Evolutionary conservation across 2,888 invertebrate species (phyloP).

Genomic region (Melolontha melolontha): DNA sequence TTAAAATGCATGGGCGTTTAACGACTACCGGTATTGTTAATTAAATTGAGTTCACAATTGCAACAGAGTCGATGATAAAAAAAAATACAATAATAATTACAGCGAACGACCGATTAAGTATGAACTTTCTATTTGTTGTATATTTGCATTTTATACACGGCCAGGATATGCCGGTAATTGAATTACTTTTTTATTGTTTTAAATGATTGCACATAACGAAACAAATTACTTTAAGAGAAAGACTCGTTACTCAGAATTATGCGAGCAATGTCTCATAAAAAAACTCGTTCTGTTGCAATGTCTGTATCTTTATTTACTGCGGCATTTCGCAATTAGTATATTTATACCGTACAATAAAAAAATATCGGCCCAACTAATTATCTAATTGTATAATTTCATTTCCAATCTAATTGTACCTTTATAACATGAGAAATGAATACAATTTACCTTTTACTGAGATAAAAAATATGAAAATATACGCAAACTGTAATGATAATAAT

Average conservation of each 20-base stretch:
- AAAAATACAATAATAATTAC: constrained; percentile 3
- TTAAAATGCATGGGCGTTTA: constrained; percentile 7
- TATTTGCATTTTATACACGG: constrained; percentile 25
- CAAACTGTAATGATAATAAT: too few relatives aligned
- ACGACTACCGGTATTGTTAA: constrained; percentile 18
- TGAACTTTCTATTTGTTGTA: constrained; percentile 26
- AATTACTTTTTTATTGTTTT: constrained; percentile 36
- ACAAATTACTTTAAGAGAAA: constrained; percentile 41
- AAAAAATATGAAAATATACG: too few relatives aligned
- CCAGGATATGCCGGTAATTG: constrained; percentile 34
- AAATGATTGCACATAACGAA: constrained; percentile 40
- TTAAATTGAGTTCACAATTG: not conserved
- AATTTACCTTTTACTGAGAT: too few relatives aligned
- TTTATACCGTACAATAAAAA: constrained; percentile 30
- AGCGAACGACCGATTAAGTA: not conserved
- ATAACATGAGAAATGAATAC: constrained; percentile 28
- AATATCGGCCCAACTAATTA: not conserved
- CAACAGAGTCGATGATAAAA: too few relatives aligned
- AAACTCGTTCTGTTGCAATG: constrained; percentile 36
- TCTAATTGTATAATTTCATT: constrained; percentile 13
- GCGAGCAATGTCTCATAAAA: constrained; percentile 32
- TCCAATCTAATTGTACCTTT: constrained; percentile 13
- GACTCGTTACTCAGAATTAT: constrained; percentile 38
- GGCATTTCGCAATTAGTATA: constrained; percentile 36
- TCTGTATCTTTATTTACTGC: constrained; percentile 34